Evolutionary conservation across 2,888 invertebrate genomes (phyloP).

Genomic region (Alcis repandata): DNA sequence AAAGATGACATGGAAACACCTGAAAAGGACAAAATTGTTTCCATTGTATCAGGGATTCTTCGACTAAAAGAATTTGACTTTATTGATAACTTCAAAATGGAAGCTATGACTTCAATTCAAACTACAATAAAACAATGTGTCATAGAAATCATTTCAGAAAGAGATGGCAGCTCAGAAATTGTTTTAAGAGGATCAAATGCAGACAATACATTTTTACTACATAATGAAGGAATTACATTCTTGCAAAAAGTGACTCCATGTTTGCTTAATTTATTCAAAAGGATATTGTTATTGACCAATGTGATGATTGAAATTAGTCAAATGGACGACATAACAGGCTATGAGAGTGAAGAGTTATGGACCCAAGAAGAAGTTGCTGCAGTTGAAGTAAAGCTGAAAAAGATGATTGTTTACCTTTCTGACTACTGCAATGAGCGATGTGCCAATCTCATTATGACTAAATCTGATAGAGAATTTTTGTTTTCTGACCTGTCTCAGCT

Average conservation of each 20-base stretch:
- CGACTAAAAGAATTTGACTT: conserved; percentile 95
- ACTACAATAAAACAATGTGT: conserved; percentile 95
- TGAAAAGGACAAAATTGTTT: conserved; percentile 94
- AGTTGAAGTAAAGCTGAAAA: conserved; percentile 90
- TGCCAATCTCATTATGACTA: conserved; percentile 94
- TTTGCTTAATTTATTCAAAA: conserved; percentile 89
- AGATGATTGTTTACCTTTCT: conserved; percentile 93
- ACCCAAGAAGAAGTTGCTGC: conserved; percentile 89
- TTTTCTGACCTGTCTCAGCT: conserved; percentile 92
- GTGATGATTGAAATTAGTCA: conserved; percentile 92
- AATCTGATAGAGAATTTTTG: conserved; percentile 89
- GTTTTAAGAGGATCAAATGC: conserved; percentile 78
- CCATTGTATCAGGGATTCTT: conserved; percentile 96
- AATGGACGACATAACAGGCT: conserved; percentile 85
- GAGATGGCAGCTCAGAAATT: conserved; percentile 79
- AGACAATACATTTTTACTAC: conserved; percentile 85
- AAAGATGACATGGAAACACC: conserved; percentile 86
- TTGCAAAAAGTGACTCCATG: conserved; percentile 89
- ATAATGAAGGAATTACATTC: conserved; percentile 90
- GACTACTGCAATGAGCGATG: conserved; percentile 97
- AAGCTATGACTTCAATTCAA: conserved; percentile 95
- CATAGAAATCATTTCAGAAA: conserved; percentile 89
- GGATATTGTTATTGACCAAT: conserved; percentile 91
- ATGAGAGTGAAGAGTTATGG: conserved; percentile 90
- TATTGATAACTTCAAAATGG: conserved; percentile 94